Evolutionary conservation across 2,888 invertebrate species (phyloP).

Genomic region (Machimus rusticus): DNA sequence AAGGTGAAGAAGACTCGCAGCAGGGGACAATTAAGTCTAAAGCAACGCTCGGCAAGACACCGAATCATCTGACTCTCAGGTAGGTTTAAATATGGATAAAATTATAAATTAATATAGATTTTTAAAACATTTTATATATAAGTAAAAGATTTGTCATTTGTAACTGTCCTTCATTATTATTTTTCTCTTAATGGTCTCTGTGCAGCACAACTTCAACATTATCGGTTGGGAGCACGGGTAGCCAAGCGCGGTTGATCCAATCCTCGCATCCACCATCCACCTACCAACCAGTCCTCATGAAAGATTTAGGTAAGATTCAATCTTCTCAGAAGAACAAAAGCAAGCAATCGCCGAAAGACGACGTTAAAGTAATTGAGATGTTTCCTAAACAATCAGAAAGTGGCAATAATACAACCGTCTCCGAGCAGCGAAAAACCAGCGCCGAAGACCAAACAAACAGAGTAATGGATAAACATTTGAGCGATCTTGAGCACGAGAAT

Average conservation of each 20-base stretch:
- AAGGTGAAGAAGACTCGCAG: conserved; percentile 85
- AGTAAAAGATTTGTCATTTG: not conserved
- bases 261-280: conserved; percentile 92
- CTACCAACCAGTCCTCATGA: conserved; percentile 87
- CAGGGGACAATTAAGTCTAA: conserved; percentile 72
- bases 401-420: conserved; percentile 49
- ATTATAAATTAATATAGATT: not conserved
- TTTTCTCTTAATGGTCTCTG: conserved; percentile 49
- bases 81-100: conserved; percentile 54
- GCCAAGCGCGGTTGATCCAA: conserved; percentile 91
- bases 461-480: conserved; percentile 62
- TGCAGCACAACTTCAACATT: conserved; percentile 90
- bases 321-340: conserved; percentile 47
- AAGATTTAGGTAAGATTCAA: conserved; percentile 83
- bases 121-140: not conserved
- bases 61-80: conserved; percentile 91
- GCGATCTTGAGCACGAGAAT: conserved; percentile 61
- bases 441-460: conserved; percentile 59
- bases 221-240: conserved; percentile 92
- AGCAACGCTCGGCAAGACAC: conserved; percentile 82
- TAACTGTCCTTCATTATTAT: conserved; percentile 7
- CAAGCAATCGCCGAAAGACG: conserved; percentile 61
- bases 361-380: conserved; percentile 61
- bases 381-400: conserved; percentile 58
- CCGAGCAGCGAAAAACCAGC: conserved; percentile 49